These are phyloP conservation scores for Sclerodermus sp. DNA, from an alignment of 2,888 invertebrate genomes.

Conservation along the genomic window DNA sequence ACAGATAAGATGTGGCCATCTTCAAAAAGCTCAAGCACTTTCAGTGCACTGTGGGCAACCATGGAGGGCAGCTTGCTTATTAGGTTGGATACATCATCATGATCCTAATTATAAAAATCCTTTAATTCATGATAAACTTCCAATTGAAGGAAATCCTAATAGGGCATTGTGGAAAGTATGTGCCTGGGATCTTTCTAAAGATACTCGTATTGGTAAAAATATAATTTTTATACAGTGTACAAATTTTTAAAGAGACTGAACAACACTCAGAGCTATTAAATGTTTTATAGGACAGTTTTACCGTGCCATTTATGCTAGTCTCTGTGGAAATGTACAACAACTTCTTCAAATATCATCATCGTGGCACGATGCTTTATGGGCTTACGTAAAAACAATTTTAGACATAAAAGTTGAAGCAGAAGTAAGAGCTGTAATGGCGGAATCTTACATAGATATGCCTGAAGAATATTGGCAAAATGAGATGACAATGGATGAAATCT, in stretches of 20 bases:
- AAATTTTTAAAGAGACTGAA: neutral
- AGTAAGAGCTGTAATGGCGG: conserved; percentile 65
- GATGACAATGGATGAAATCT: conserved; percentile 69
- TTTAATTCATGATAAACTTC: conserved; percentile 53
- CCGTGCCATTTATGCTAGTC: conserved; percentile 55
- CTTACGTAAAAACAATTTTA: conserved; percentile 78
- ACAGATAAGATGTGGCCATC: conserved; percentile 82
- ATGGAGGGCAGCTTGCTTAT: conserved; percentile 87
- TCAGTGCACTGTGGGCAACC: conserved; percentile 86
- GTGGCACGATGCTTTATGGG: conserved; percentile 93
- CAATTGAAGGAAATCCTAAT: conserved; percentile 81
- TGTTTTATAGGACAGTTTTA: conserved; percentile 42
- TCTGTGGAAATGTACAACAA: conserved; percentile 81
- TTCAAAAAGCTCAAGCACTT: conserved; percentile 81
- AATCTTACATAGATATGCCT: conserved; percentile 63
- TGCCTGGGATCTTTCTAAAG: conserved; percentile 63
- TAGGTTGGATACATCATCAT: conserved; percentile 87
- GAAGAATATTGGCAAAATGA: conserved; percentile 73
- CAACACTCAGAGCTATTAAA: neutral
- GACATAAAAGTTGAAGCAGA: conserved; percentile 84
- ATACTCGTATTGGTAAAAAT: conserved; percentile 47
- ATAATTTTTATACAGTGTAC: conserved; percentile 5
- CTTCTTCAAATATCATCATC: conserved; percentile 75
- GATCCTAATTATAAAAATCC: conserved; percentile 72
- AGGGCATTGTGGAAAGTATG: conserved; percentile 79